Percentiles rank a stretch among this genome's conserved stretches.
Evolutionary conservation across 2,888 invertebrate genomes (phyloP).

Genomic region (Salticus scenicus): DNA sequence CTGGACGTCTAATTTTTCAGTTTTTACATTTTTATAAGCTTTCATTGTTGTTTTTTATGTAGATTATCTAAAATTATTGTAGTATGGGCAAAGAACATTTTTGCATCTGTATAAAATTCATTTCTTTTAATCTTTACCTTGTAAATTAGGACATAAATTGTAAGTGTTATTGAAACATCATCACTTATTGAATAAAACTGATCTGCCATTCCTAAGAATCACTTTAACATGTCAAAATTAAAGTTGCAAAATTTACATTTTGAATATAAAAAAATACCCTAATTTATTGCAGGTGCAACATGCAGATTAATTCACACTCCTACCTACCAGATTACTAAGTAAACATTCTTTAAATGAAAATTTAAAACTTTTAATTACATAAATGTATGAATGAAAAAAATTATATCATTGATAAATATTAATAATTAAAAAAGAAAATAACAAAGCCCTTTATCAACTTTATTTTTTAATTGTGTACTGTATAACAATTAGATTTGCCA

Average conservation of each 20-base stretch:
- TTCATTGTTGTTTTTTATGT: constrained; percentile 14
- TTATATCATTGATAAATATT: no score
- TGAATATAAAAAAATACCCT: no score
- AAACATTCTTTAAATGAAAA: no score
- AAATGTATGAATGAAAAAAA: no score
- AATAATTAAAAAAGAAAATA: no score
- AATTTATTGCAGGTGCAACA: no score
- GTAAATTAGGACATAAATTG: constrained; percentile 59
- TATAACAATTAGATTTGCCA: no score
- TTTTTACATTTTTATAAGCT: constrained; percentile 16
- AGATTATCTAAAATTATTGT: constrained; percentile 9
- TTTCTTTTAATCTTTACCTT: constrained; percentile 60
- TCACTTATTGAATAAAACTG: constrained; percentile 19
- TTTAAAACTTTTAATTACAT: no score
- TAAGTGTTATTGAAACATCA: constrained; percentile 40
- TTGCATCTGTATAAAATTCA: constrained; percentile 67
- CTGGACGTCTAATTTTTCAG: constrained; percentile 12
- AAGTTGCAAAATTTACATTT: neutral
- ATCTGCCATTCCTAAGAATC: neutral
- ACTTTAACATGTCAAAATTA: neutral
- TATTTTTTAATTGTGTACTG: no score
- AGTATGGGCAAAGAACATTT: constrained; percentile 16
- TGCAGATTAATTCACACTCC: no score
- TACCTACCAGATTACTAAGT: no score
- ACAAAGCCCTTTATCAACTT: no score